phyloP scores from a whole-genome alignment of 2,888 invertebrate species.

The Drosophila gaucha region DNA sequence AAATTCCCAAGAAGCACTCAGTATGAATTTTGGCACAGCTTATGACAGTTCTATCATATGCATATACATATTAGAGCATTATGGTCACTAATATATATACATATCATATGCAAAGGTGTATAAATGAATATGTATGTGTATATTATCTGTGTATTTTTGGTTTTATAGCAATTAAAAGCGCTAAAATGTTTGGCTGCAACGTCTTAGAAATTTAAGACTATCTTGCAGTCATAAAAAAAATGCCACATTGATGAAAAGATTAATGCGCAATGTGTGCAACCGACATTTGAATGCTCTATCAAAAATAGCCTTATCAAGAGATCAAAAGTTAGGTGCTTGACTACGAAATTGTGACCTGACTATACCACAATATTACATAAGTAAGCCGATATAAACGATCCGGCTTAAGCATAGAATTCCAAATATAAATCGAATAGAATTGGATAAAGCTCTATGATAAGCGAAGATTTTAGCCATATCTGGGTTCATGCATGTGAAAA shows the following conservation, averaged over 20 bases:
- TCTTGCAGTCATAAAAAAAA: conserved; percentile 38
- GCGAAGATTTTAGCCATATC: too few relatives aligned
- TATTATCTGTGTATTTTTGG: conserved; percentile 6
- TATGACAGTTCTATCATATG: conserved; percentile 19
- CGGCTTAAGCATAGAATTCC: too few relatives aligned
- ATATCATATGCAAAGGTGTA: too few relatives aligned
- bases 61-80: conserved; percentile 12
- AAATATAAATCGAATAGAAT: too few relatives aligned
- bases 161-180: conserved; percentile 66
- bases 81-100: too few relatives aligned
- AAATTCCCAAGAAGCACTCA: conserved; percentile 35
- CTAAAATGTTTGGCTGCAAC: conserved; percentile 72
- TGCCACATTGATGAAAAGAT: not conserved
- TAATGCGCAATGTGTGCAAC: not conserved
- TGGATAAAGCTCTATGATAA: too few relatives aligned
- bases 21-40: conserved; percentile 40
- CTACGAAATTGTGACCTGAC: too few relatives aligned
- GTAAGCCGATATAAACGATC: too few relatives aligned
- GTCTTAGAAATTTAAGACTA: conserved; percentile 57
- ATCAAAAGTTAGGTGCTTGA: too few relatives aligned
- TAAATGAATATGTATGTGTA: not conserved
- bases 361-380: too few relatives aligned
- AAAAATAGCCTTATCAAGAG: not conserved
- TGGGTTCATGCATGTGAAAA: too few relatives aligned
- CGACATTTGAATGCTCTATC: conserved; percentile 19